Conservation (phyloP, 2,797 vertebrate species). For the Poeciliopsis gracilis region DNA sequence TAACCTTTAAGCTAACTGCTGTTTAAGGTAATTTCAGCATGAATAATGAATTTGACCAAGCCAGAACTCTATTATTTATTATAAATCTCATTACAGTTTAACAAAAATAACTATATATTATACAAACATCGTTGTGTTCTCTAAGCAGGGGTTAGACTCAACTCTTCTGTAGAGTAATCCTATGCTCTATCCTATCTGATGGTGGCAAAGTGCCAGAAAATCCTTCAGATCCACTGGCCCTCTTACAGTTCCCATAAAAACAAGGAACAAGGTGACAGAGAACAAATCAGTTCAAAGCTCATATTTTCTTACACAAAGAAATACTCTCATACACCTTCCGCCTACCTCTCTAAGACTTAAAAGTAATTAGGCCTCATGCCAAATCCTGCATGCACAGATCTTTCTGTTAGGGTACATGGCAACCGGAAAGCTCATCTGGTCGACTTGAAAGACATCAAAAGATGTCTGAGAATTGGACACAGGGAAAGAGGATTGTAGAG, state of each 20-base stretch:
- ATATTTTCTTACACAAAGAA: constrained; percentile 43
- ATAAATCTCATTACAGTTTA: neutral
- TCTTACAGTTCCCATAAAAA: constrained; percentile 36
- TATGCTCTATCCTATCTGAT: neutral
- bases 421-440: constrained; percentile 72
- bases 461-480: constrained; percentile 44
- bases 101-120: neutral
- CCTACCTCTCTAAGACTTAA: constrained; percentile 65
- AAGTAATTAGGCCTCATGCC: constrained; percentile 69
- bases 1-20: neutral
- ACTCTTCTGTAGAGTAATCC: neutral
- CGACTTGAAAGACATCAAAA: constrained; percentile 80
- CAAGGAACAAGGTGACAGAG: constrained; percentile 26
- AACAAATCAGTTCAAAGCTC: constrained; percentile 58
- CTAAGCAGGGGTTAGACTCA: neutral
- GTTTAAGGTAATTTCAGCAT: constrained; percentile 8
- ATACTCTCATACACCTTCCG: constrained; percentile 48
- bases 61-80: neutral
- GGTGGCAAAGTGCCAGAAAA: constrained; percentile 27
- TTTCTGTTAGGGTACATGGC: constrained; percentile 46
- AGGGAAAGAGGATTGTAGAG: constrained; percentile 9
- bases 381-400: constrained; percentile 39
- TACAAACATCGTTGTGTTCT: neutral
- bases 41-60: neutral
- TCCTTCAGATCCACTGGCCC: constrained; percentile 19